These are phyloP conservation scores for Chymomyza procnemis DNA, from an alignment of 2,888 invertebrate genomes.

Conservation along the genomic window DNA sequence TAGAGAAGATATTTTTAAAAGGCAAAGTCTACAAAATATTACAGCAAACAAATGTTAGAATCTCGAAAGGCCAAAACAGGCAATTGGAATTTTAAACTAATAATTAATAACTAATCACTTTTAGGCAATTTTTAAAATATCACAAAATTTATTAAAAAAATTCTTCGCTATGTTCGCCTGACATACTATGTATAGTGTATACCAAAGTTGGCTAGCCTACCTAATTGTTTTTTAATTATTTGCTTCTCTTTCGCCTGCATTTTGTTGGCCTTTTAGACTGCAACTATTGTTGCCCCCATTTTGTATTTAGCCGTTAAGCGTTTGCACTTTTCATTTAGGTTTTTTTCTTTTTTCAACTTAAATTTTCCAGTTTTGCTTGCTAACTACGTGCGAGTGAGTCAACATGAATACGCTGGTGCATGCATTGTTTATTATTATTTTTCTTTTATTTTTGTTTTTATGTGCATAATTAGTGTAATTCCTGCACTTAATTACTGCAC, in stretches of 20 bases:
- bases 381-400: not conserved
- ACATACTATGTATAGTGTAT: too few relatives aligned
- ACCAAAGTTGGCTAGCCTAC: not conserved
- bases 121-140: too few relatives aligned
- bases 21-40: too few relatives aligned
- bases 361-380: not conserved
- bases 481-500: constrained; percentile 25
- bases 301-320: not conserved
- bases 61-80: too few relatives aligned
- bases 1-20: too few relatives aligned
- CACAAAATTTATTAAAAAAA: too few relatives aligned
- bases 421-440: not conserved
- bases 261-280: constrained; percentile 18
- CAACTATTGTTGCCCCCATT: constrained; percentile 1
- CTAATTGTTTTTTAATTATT: not conserved
- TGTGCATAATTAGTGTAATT: constrained; percentile 40
- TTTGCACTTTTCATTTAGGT: constrained; percentile 14
- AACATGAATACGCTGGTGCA: not conserved
- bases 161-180: too few relatives aligned
- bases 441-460: constrained; percentile 20
- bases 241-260: constrained; percentile 10
- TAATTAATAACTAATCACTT: too few relatives aligned
- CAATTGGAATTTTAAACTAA: too few relatives aligned
- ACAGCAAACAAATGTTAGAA: too few relatives aligned
- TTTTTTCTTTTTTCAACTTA: not conserved